These are phyloP conservation scores for Pollenia amentaria DNA, from an alignment of 2,888 invertebrate species.

Conservation along the genomic window DNA sequence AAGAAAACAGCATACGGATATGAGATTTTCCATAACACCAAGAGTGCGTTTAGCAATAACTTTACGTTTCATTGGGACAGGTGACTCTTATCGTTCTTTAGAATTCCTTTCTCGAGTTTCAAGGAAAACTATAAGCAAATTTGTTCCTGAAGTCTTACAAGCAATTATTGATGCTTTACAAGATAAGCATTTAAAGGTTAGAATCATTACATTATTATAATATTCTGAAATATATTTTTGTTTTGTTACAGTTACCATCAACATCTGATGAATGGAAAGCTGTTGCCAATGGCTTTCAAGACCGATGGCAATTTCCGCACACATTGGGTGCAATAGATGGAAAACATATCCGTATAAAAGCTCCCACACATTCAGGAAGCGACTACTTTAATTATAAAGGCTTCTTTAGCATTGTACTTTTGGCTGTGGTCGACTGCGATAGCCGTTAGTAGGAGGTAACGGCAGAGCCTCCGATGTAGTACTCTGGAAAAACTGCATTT, in stretches of 20 bases:
- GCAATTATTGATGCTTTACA: not conserved
- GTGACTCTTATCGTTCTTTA: slow-evolving; percentile 62
- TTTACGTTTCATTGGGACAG: slow-evolving; percentile 38
- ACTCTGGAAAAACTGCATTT: not conserved
- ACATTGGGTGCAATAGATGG: not conserved
- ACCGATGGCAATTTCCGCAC: not conserved
- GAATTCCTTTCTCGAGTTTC: slow-evolving; percentile 52
- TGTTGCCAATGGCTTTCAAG: not conserved
- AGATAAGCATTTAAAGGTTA: not conserved
- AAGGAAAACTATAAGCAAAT: slow-evolving; percentile 55
- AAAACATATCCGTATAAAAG: not conserved
- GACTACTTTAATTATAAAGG: slow-evolving; percentile 34
- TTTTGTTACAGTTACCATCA: not conserved
- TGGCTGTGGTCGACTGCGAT: slow-evolving; percentile 28
- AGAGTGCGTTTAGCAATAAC: slow-evolving; percentile 14
- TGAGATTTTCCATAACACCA: not conserved
- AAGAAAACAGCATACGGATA: not conserved
- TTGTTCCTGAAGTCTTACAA: slow-evolving; percentile 49
- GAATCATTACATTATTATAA: not conserved
- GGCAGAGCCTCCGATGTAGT: not conserved
- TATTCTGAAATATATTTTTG: too few relatives aligned
- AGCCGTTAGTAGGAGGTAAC: slow-evolving; percentile 35
- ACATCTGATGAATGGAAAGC: not conserved
- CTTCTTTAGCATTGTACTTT: slow-evolving; percentile 34
- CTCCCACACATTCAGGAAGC: not conserved